These are phyloP conservation scores for Meloidogyne floridensis DNA, from an alignment of 1,140 invertebrate species.

Conservation along the genomic window DNA sequence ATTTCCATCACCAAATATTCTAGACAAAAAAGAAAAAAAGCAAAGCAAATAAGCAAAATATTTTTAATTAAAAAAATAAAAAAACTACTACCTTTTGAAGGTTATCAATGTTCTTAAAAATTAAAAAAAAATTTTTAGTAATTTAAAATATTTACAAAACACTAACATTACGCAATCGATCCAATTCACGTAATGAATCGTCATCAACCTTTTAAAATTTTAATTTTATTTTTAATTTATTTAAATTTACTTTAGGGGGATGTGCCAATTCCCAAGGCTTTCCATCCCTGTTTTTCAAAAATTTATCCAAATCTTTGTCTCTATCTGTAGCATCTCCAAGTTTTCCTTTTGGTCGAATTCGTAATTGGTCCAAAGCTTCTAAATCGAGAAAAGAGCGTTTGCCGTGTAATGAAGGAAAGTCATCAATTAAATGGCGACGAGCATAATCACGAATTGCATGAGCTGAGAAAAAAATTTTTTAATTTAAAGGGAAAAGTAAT, in stretches of 20 bases:
- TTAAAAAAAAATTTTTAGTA: neutral
- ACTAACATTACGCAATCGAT: slow-evolving; percentile 24
- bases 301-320: slow-evolving; percentile 60
- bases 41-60: slow-evolving; percentile 28
- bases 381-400: slow-evolving; percentile 64
- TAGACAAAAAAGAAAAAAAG: slow-evolving; percentile 18
- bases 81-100: slow-evolving; percentile 57
- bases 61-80: slow-evolving; percentile 13
- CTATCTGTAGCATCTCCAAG: slow-evolving; percentile 41
- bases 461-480: slow-evolving; percentile 15
- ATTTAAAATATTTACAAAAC: neutral
- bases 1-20: slow-evolving; percentile 12
- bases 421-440: slow-evolving; percentile 45
- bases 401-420: slow-evolving; percentile 62
- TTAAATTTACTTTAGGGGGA: slow-evolving; percentile 13
- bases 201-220: slow-evolving; percentile 16
- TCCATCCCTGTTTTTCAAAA: slow-evolving; percentile 49
- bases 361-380: slow-evolving; percentile 55
- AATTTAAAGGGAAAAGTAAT: no score
- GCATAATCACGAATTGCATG: slow-evolving; percentile 42
- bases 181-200: slow-evolving; percentile 26
- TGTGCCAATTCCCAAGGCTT: slow-evolving; percentile 18
- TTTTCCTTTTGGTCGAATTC: slow-evolving; percentile 34
- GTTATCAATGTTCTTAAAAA: slow-evolving; percentile 58
- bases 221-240: neutral